phyloP scores from a whole-genome alignment of 2,113 vertebrate genomes.

The Marmota monax region DNA sequence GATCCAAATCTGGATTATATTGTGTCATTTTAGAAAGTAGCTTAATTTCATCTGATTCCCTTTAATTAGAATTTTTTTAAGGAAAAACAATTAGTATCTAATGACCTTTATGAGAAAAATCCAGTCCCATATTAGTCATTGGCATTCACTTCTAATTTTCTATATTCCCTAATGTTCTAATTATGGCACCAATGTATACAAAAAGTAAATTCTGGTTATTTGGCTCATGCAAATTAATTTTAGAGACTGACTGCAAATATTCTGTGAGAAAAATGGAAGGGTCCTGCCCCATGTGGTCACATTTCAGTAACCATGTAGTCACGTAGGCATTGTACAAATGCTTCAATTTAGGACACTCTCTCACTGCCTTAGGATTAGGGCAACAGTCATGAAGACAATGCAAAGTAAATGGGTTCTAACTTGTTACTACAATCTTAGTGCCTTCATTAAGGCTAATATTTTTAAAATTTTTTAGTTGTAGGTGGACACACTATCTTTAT shows the following conservation, averaged over 20 bases:
- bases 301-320: not conserved
- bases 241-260: not conserved
- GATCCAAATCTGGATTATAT: conserved; percentile 29
- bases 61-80: conserved; percentile 16
- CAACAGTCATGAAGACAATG: not conserved
- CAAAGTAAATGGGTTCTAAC: conserved; percentile 48
- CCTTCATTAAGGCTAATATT: not conserved
- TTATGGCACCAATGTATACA: conserved; percentile 48
- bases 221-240: conserved; percentile 55
- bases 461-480: no score
- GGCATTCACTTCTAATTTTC: conserved; percentile 41
- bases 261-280: not conserved
- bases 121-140: not conserved
- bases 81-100: conserved; percentile 43
- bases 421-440: not conserved
- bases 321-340: not conserved
- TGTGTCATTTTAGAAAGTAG: conserved; percentile 38
- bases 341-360: not conserved
- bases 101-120: not conserved
- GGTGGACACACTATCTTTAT: no score
- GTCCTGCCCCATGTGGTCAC: not conserved
- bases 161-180: not conserved
- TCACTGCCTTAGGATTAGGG: not conserved
- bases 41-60: not conserved
- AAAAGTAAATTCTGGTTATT: conserved; percentile 50